These are phyloP conservation scores for Lampropteryx suffumata DNA, from an alignment of 2,888 invertebrate species.

Conservation along the genomic window DNA sequence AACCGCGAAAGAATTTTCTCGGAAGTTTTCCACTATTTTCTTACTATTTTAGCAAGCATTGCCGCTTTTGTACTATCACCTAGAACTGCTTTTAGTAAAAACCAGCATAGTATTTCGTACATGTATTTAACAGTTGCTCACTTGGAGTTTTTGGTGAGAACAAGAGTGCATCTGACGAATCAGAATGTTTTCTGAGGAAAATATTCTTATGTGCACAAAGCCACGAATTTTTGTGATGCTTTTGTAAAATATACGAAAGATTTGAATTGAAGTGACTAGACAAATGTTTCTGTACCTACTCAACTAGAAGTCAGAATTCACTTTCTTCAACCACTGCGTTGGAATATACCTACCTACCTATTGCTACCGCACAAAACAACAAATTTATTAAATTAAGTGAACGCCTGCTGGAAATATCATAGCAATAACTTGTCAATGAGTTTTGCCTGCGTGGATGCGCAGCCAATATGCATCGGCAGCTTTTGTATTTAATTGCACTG, in stretches of 20 bases:
- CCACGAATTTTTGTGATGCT: neutral
- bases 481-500: too few relatives aligned
- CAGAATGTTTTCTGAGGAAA: conserved; percentile 5
- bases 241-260: conserved; percentile 1
- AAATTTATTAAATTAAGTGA: too few relatives aligned
- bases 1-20: conserved; percentile 7
- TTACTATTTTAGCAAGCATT: neutral
- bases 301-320: too few relatives aligned
- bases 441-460: too few relatives aligned
- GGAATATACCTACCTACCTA: too few relatives aligned
- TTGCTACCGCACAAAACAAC: too few relatives aligned
- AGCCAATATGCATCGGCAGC: too few relatives aligned
- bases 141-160: neutral
- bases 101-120: conserved; percentile 2
- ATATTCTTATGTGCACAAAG: conserved; percentile 8
- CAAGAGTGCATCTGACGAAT: conserved; percentile 5
- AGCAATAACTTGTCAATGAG: too few relatives aligned
- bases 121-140: neutral
- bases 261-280: conserved; percentile 1
- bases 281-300: too few relatives aligned
- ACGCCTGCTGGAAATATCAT: too few relatives aligned
- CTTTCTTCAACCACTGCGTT: too few relatives aligned
- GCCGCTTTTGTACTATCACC: neutral
- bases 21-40: neutral
- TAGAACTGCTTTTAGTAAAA: neutral